phyloP scores from a whole-genome alignment of 2,113 vertebrate species.

The Nasalis larvatus region DNA sequence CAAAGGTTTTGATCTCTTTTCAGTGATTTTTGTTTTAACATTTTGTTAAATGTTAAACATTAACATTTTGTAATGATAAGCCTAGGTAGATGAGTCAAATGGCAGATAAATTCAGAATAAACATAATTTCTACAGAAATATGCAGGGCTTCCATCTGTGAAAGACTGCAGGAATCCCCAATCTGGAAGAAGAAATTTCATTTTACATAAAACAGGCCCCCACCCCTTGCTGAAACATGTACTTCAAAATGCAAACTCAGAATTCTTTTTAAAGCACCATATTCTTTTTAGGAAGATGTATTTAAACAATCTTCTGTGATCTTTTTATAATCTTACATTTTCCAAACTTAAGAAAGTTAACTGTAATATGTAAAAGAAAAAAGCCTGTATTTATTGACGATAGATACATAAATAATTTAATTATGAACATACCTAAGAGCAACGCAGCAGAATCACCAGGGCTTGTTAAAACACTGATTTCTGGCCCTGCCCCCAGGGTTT shows the following conservation, averaged over 20 bases:
- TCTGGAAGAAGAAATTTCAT: background rate
- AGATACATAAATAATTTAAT: background rate
- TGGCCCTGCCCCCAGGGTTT: background rate
- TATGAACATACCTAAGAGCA: background rate
- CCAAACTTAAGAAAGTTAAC: slow-evolving; percentile 40
- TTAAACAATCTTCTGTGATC: slow-evolving; percentile 15
- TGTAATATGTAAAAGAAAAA: slow-evolving; percentile 5
- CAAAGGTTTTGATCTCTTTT: slow-evolving; percentile 62
- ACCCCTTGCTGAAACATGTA: background rate
- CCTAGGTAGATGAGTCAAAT: slow-evolving; percentile 40
- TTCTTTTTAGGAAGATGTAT: slow-evolving; percentile 12
- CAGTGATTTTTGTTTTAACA: slow-evolving; percentile 10
- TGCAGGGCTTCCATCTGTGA: background rate
- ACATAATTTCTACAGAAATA: background rate
- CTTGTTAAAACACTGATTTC: background rate
- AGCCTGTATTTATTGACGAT: background rate
- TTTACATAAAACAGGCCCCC: background rate
- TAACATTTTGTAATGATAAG: slow-evolving; percentile 43
- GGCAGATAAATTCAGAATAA: slow-evolving; percentile 34
- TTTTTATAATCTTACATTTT: slow-evolving; percentile 30
- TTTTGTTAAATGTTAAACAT: background rate
- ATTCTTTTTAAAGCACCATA: slow-evolving; percentile 2
- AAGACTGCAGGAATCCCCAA: background rate
- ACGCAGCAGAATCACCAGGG: background rate
- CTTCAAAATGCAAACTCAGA: slow-evolving; percentile 13